Evolutionary conservation across 1,140 invertebrate species (phyloP), one percentile per base, ranked within the genome.

Genomic region (Aradophagus sp.): DNA sequence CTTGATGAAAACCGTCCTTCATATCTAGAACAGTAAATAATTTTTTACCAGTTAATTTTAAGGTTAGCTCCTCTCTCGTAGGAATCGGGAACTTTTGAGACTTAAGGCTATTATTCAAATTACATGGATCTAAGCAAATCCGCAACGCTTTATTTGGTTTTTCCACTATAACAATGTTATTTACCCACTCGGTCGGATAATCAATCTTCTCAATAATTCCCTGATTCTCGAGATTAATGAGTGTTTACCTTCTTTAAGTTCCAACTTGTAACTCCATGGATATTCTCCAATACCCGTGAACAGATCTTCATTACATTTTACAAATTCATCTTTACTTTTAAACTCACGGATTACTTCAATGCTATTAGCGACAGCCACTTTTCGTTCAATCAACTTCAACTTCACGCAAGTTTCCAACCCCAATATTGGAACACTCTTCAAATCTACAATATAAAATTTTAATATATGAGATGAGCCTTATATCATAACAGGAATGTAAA

Each of bases 91-190:
- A 53, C 15, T 53, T 31, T 10, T 79, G n/a, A 11, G 14, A 7
- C 7, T 47, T 59, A 14, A 59, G 11, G 20, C 11, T 20, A 1
- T 20, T 5, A 76, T 47, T 59, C 0, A 45, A 10, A 47, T 59
- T n/a, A n/a, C 5, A 1, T 5, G 87, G 87, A 74, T 89, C 86
- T 12, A 89, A 50, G 70, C 86, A 88, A 19, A 89, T 76, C 39
- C 87, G 62, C 8, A 87, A 34, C 20, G 79, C 62, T 20, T 78
- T 79, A 74, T 86, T 81, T 15, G 67, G 56, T 80, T 87, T 88
- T 47, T 77, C 69, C 12, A 86, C 81, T n/a, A 86, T 69, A 1
- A 86, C 84, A 19, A 86, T 65, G 15, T 77, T 70, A 67, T 82
- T 83, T 0, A 88, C 83, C 84, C 86, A 88, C 2, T 66, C 42